phyloP scores from a whole-genome alignment of 1,140 invertebrate genomes.

The Seison nebaliae region DNA sequence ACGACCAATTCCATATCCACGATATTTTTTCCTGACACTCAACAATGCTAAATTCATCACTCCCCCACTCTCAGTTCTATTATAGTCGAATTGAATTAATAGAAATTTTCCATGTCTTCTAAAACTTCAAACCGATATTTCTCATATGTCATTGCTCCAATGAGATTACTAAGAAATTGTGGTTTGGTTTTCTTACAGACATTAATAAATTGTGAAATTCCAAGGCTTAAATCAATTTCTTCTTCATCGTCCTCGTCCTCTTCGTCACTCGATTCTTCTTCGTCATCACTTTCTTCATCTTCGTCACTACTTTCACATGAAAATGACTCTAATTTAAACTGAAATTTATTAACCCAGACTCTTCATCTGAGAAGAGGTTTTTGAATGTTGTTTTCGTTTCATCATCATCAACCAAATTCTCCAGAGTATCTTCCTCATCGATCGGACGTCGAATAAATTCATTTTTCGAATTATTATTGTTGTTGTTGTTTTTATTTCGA shows the following conservation, averaged over 20 bases:
- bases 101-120: background rate
- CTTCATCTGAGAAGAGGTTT: background rate
- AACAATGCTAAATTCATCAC: conserved; percentile 4
- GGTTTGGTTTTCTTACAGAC: background rate
- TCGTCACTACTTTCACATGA: background rate
- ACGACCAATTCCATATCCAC: conserved; percentile 7
- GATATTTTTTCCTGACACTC: conserved; percentile 1
- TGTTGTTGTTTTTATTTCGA: too few species aligned
- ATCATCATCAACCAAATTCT: too few species aligned
- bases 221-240: background rate
- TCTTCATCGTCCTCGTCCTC: background rate
- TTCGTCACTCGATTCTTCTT: background rate
- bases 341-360: background rate
- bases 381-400: background rate
- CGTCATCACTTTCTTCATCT: background rate
- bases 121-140: background rate
- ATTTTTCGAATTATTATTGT: too few species aligned
- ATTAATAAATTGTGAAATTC: conserved; percentile 3
- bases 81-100: background rate
- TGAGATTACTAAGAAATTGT: background rate
- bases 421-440: too few species aligned
- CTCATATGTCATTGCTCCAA: conserved; percentile 1
- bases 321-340: background rate
- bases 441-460: too few species aligned
- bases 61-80: background rate